These are phyloP conservation scores for Spilosoma lubricipeda DNA, from an alignment of 2,888 invertebrate genomes.

Conservation along the genomic window DNA sequence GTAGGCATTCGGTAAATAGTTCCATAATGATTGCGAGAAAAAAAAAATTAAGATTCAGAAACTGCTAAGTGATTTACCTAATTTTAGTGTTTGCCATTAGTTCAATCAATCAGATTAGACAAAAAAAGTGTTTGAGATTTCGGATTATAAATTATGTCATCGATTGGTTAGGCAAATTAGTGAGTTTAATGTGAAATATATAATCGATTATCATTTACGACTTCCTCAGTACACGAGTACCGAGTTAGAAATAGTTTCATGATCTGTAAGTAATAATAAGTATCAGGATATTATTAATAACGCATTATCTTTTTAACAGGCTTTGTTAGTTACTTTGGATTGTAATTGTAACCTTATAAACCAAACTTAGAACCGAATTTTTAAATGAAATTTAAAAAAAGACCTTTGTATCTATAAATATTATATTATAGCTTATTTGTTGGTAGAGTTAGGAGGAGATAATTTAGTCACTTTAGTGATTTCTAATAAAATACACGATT, in stretches of 20 bases:
- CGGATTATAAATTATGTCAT: conserved; percentile 8
- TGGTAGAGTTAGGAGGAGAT: too few relatives aligned
- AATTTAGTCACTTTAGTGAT: neutral
- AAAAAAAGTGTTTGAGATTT: conserved; percentile 10
- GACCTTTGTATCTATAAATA: too few relatives aligned
- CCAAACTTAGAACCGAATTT: neutral
- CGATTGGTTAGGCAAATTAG: conserved; percentile 7
- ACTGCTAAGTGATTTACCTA: conserved; percentile 4
- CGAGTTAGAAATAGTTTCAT: neutral
- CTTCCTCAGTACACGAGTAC: neutral
- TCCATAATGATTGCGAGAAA: neutral
- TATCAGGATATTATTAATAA: neutral
- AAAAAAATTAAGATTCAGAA: conserved; percentile 2
- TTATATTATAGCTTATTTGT: too few relatives aligned
- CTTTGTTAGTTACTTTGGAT: neutral
- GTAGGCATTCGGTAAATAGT: conserved; percentile 2
- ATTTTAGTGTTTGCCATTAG: conserved; percentile 8
- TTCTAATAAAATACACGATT: neutral
- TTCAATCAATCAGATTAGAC: conserved; percentile 5
- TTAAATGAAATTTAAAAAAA: neutral
- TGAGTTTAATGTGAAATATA: conserved; percentile 1
- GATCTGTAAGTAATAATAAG: neutral
- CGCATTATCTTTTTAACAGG: neutral
- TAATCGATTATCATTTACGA: conserved; percentile 14
- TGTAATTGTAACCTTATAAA: neutral